Evolutionary conservation across 2,113 vertebrate species (phyloP).

Genomic region (Mionectes macconnelli): DNA sequence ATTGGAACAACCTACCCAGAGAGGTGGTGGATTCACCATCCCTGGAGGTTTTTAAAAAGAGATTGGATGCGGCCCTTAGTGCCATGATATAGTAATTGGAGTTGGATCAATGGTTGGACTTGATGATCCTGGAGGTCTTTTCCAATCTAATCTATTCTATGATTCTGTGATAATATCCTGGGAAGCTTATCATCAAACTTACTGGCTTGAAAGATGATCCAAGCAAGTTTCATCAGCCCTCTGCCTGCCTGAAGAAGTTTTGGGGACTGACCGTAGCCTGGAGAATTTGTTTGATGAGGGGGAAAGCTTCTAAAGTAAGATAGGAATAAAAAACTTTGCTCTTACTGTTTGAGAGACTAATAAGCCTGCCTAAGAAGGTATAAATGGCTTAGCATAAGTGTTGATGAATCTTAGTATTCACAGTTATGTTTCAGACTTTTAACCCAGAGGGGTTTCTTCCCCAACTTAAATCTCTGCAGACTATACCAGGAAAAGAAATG

Average conservation of each 20-base stretch:
- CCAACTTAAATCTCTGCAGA: neutral
- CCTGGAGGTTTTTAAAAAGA: too few species aligned
- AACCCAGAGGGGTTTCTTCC: neutral
- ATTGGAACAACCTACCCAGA: too few species aligned
- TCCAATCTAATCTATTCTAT: too few species aligned
- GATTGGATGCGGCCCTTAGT: too few species aligned
- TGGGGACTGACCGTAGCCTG: neutral
- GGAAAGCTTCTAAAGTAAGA: neutral
- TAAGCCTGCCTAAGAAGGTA: constrained; percentile 5
- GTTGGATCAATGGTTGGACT: too few species aligned
- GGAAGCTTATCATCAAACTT: neutral
- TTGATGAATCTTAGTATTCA: neutral
- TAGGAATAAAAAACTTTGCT: neutral
- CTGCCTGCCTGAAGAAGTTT: neutral
- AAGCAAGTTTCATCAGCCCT: neutral
- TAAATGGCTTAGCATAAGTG: neutral
- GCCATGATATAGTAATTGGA: too few species aligned
- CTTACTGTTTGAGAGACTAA: neutral
- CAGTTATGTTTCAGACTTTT: neutral
- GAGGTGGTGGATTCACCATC: too few species aligned
- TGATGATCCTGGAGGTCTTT: too few species aligned
- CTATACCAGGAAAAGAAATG: neutral
- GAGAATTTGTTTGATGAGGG: neutral
- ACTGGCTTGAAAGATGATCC: neutral
- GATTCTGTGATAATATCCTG: neutral